These are phyloP conservation scores for Micrasema longulum DNA, from an alignment of 1,140 invertebrate species.

Conservation along the genomic window DNA sequence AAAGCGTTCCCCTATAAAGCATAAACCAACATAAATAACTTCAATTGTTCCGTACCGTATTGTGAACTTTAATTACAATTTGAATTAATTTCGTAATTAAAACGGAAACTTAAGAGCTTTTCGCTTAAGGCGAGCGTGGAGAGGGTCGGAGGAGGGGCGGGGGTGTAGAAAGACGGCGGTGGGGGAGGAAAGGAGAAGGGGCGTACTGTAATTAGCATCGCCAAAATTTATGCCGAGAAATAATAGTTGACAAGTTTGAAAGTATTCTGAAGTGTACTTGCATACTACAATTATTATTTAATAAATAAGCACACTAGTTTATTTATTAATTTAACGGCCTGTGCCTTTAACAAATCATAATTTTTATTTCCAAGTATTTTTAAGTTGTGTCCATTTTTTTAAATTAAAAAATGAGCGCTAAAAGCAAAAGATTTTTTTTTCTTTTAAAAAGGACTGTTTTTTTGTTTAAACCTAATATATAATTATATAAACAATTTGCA, in stretches of 20 bases:
- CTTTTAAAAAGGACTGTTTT: no score
- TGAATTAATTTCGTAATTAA: slow-evolving; percentile 57
- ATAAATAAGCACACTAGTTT: no score
- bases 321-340: no score
- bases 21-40: slow-evolving; percentile 56
- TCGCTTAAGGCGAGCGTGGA: slow-evolving; percentile 50
- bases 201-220: slow-evolving; percentile 47
- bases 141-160: background rate
- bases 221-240: slow-evolving; percentile 48
- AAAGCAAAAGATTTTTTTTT: no score
- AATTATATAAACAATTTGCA: no score
- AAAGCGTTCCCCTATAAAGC: slow-evolving; percentile 46
- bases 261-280: no score
- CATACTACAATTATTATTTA: no score
- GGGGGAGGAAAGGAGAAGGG: background rate
- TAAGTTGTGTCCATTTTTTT: no score
- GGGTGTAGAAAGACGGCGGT: background rate
- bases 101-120: slow-evolving; percentile 56
- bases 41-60: slow-evolving; percentile 55
- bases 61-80: slow-evolving; percentile 57
- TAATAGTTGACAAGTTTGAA: slow-evolving; percentile 41
- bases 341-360: no score
- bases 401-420: no score
- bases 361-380: no score
- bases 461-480: no score